A percentile compares a stretch with the other conserved stretches of the same genome.
phyloP scores from a whole-genome alignment of 2,113 vertebrate genomes.

The Pseudopodoces humilis region DNA sequence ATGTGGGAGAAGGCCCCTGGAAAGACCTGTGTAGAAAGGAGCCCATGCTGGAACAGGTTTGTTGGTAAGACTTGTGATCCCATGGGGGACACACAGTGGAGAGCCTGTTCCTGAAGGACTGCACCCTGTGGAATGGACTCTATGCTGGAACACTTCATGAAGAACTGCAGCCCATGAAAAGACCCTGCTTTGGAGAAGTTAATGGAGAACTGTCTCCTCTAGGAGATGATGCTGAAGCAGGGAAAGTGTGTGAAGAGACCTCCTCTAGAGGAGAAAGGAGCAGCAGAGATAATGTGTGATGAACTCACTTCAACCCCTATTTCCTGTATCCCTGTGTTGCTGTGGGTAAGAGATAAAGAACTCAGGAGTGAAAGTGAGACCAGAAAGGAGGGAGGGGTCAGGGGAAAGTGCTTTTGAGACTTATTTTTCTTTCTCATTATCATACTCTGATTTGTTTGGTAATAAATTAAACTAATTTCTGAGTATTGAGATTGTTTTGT shows the following conservation, averaged over 20 bases:
- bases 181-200: background rate
- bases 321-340: background rate
- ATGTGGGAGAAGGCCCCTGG: background rate
- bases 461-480: background rate
- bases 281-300: fast-evolving
- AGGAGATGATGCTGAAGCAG: background rate
- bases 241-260: background rate
- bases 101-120: background rate
- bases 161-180: background rate
- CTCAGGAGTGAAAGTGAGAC: background rate
- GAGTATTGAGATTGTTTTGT: background rate
- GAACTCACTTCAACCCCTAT: background rate
- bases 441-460: background rate
- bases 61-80: background rate
- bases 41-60: background rate
- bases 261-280: background rate
- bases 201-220: background rate
- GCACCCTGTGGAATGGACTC: background rate
- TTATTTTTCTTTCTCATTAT: background rate
- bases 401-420: background rate
- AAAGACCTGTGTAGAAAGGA: background rate
- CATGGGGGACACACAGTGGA: fast-evolving
- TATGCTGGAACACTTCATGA: background rate
- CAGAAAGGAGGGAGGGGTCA: background rate
- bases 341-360: background rate